Evolutionary conservation across 2,797 vertebrate genomes (phyloP).

Genomic region (Pantherophis vulpinus): DNA sequence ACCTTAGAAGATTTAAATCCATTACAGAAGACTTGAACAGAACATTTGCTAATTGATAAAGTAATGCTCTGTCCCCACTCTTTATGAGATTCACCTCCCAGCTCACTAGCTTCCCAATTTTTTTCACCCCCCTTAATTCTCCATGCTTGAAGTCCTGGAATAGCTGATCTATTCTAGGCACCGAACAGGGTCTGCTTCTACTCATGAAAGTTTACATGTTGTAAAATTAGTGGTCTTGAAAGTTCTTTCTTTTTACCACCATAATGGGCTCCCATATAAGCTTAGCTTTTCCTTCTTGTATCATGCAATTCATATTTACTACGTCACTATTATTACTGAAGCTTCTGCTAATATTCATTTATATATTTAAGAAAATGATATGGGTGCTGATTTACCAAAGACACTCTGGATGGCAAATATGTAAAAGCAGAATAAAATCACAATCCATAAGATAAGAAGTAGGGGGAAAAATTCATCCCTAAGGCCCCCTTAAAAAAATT

Average conservation of each 20-base stretch:
- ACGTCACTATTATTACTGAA: not conserved
- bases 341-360: not conserved
- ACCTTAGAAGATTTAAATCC: not conserved
- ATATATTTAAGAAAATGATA: not conserved
- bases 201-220: not conserved
- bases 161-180: not conserved
- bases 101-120: not conserved
- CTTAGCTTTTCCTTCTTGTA: not conserved
- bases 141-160: not conserved
- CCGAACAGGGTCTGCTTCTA: not conserved
- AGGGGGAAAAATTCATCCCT: too few species aligned
- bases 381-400: not conserved
- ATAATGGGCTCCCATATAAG: not conserved
- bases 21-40: not conserved
- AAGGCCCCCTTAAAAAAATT: too few species aligned
- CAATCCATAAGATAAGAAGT: too few species aligned
- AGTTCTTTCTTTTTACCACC: not conserved
- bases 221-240: not conserved
- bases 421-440: too few species aligned
- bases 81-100: not conserved
- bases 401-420: too few species aligned
- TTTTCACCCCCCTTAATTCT: not conserved
- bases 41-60: not conserved
- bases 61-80: not conserved
- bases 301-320: not conserved